phyloP scores from a whole-genome alignment of 2,113 vertebrate species.

The Tursiops truncatus region DNA sequence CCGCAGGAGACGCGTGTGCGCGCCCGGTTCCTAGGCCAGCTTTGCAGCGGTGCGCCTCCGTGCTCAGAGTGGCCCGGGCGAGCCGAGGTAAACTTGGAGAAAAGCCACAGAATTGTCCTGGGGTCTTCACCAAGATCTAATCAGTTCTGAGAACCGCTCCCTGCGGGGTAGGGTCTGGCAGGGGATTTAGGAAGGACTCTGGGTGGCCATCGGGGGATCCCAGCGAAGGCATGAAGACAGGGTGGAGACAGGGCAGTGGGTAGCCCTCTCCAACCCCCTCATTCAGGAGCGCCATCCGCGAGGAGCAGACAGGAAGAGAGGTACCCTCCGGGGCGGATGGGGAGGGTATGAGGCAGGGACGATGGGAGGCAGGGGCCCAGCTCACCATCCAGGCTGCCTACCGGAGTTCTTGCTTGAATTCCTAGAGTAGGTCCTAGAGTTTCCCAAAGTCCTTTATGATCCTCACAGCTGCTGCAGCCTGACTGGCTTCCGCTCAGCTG shows the following conservation, averaged over 20 bases:
- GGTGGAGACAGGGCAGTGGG: background rate
- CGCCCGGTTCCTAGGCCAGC: fast-evolving
- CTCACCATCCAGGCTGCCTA: background rate
- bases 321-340: background rate
- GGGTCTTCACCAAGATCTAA: background rate
- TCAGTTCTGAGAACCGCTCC: background rate
- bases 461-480: background rate
- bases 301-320: background rate
- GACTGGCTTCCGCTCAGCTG: background rate
- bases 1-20: background rate
- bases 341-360: background rate
- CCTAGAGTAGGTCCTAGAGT: background rate
- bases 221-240: background rate
- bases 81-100: background rate
- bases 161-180: background rate
- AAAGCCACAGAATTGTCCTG: background rate
- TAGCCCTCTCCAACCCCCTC: background rate
- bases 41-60: background rate
- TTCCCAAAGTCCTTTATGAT: background rate
- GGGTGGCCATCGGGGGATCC: background rate
- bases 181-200: background rate
- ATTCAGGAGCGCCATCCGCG: background rate
- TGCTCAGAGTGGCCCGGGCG: background rate
- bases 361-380: background rate
- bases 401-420: background rate